Percentiles rank a stretch among this genome's conserved stretches.
Evolutionary conservation across 2,113 vertebrate genomes (phyloP).

Genomic region (Sylvilagus bachmani): DNA sequence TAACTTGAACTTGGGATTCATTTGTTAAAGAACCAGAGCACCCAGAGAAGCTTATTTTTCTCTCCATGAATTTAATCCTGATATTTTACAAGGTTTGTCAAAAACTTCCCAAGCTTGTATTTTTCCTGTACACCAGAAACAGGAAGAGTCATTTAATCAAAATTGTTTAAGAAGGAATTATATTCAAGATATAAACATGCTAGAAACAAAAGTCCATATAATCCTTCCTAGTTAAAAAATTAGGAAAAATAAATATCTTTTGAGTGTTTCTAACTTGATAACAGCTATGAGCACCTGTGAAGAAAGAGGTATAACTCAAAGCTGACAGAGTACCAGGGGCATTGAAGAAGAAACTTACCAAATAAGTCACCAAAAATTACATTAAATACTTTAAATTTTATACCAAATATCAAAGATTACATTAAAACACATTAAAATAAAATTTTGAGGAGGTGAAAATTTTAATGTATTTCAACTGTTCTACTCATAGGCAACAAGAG

Average conservation of each 20-base stretch:
- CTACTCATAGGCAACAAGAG: not conserved
- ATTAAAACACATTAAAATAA: not conserved
- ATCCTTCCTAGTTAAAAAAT: not conserved
- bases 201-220: not conserved
- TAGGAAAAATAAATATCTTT: not conserved
- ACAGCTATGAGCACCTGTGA: not conserved
- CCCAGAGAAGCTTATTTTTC: conserved; percentile 37
- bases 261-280: conserved; percentile 18
- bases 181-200: conserved; percentile 33
- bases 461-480: not conserved
- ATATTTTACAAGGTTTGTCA: conserved; percentile 41
- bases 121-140: conserved; percentile 24
- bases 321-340: not conserved
- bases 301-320: conserved; percentile 1
- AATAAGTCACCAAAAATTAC: not conserved
- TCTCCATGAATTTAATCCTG: conserved; percentile 29
- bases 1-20: not conserved
- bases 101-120: not conserved
- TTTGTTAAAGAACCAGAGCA: not conserved
- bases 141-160: conserved; percentile 19
- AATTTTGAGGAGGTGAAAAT: not conserved
- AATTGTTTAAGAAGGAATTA: not conserved
- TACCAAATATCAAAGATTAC: not conserved
- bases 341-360: not conserved
- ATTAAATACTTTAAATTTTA: not conserved